Evolutionary conservation across 2,113 vertebrate genomes (phyloP), one percentile per base, ranked within the genome.

Genomic region (Delphinapterus leucas): DNA sequence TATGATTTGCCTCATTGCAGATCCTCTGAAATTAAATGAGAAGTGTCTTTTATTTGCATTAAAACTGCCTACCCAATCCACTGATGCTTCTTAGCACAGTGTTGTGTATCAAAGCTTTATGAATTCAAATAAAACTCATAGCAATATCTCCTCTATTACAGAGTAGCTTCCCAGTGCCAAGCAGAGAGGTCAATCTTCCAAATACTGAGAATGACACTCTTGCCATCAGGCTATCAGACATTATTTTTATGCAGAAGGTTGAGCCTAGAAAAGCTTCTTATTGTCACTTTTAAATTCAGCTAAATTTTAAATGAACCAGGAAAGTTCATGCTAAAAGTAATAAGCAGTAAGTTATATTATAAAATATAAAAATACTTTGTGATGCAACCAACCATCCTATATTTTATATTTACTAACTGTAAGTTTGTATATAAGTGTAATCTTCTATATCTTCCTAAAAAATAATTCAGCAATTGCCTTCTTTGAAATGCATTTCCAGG

Each of bases 31-130:
- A 96, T 92, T 96, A 92, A 84, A 96, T 80, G 84, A 96, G 26
- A 84, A 93, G 88, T 96, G 73, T 86, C 61, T 96, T 96, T 87
- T 44, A 93, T 97, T 92, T 90, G 53, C 96, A 95, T 95, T 76
- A 96, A 82, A 95, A 93, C 55, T 79, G 28, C 71, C 63, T 67
- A 79, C 44, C 63, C 58, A 33, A 81, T 74, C 33, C 83, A 84
- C 17, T 44, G 44, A 60, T 49, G 41, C 87, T 84, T 49, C 21
- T 95, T 70, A 92, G 68, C 36, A 80, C n/a, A 90, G 1, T 87
- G 38, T 36, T 87, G 23, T 74, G 17, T 63, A 76, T 55, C 80
- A 71, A 61, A 92, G 18, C 67, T 80, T 73, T 81, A 94, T 85
- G 65, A 73, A 79, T 85, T 88, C 60, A 55, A 84, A 53, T 49